Conservation (phyloP, 1,140 invertebrate species). For the Sycophila sp. region DNA sequence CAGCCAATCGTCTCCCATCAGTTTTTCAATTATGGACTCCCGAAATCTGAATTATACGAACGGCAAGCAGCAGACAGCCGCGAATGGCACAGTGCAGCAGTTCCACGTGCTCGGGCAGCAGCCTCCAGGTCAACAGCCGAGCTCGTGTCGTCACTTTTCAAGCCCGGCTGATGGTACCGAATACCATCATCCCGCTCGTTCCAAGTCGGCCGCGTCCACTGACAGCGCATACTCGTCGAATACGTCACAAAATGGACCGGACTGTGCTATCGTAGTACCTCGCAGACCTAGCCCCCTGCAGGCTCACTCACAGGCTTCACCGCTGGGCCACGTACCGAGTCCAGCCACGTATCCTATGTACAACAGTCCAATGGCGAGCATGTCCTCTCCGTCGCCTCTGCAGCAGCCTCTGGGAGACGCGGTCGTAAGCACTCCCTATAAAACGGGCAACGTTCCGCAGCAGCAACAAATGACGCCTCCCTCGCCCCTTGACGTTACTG, state of each 20-base stretch:
- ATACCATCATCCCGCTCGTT: conserved; percentile 70
- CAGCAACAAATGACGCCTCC: conserved; percentile 71
- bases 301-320: conserved; percentile 73
- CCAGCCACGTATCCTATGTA: conserved; percentile 81
- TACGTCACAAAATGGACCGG: conserved; percentile 72
- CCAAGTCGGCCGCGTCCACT: conserved; percentile 72
- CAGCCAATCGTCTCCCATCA: conserved; percentile 78
- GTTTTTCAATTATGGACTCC: conserved; percentile 79
- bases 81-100: conserved; percentile 54
- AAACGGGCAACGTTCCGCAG: conserved; percentile 51
- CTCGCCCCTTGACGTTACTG: conserved; percentile 75
- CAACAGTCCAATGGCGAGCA: conserved; percentile 79
- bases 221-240: conserved; percentile 73
- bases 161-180: conserved; percentile 71
- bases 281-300: conserved; percentile 76
- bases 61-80: conserved; percentile 54
- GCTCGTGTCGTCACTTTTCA: conserved; percentile 72
- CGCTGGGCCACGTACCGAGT: conserved; percentile 75
- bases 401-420: conserved; percentile 71
- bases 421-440: conserved; percentile 61
- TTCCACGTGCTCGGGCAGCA: conserved; percentile 54
- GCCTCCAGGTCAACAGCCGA: conserved; percentile 53
- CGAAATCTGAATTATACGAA: conserved; percentile 69
- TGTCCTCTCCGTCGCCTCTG: conserved; percentile 72
- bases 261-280: conserved; percentile 73